Evolutionary conservation across 1,140 invertebrate species (phyloP).

Genomic region (Drosophila rufa): DNA sequence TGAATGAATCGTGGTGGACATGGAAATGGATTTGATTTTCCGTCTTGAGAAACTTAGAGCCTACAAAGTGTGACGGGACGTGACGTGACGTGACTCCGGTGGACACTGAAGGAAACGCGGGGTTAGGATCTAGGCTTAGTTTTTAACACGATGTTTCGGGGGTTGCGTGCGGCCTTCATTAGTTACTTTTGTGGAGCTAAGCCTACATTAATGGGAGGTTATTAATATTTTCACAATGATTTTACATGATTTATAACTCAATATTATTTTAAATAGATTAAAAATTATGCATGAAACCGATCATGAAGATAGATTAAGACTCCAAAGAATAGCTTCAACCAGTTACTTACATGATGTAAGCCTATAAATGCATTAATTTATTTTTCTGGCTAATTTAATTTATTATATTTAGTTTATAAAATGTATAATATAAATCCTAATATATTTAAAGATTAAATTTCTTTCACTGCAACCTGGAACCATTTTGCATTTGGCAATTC

Average conservation of each 20-base stretch:
- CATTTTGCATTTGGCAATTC: constrained; percentile 63
- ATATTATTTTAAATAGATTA: too few species aligned
- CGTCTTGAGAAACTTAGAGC: constrained; percentile 39
- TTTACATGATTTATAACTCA: too few species aligned
- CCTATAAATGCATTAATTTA: too few species aligned
- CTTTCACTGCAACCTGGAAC: neutral
- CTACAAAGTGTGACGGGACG: constrained; percentile 22
- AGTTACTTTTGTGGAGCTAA: neutral
- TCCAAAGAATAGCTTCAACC: too few species aligned
- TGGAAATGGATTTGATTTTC: constrained; percentile 23
- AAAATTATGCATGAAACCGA: too few species aligned
- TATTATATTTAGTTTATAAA: neutral
- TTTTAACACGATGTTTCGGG: neutral
- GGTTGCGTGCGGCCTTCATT: neutral
- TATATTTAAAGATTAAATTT: neutral
- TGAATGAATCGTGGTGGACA: constrained; percentile 65
- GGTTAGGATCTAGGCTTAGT: neutral
- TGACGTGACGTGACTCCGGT: constrained; percentile 1
- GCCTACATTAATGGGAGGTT: too few species aligned
- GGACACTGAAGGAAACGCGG: neutral
- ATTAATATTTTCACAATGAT: too few species aligned
- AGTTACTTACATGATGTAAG: too few species aligned
- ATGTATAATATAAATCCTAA: too few species aligned
- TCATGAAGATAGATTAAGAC: too few species aligned
- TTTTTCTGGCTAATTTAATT: too few species aligned